These are phyloP conservation scores for Coendou prehensilis DNA, from an alignment of 2,797 vertebrate genomes.

Conservation along the genomic window DNA sequence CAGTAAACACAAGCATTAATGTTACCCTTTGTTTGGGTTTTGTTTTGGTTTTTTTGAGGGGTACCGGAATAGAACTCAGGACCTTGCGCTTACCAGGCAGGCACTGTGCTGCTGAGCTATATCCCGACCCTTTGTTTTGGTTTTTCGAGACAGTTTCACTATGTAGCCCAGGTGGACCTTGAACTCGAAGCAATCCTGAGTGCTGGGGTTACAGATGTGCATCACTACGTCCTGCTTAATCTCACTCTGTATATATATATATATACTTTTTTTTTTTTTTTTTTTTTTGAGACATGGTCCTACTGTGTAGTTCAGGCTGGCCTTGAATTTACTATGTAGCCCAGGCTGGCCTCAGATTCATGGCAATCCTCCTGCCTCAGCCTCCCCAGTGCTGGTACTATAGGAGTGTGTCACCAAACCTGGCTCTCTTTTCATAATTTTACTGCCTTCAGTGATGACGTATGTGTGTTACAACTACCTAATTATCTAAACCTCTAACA, in stretches of 20 bases:
- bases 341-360: background rate
- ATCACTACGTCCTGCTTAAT: background rate
- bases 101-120: too few relatives aligned
- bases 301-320: background rate
- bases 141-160: background rate
- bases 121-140: background rate
- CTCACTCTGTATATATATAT: background rate
- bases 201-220: background rate
- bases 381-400: background rate
- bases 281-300: background rate
- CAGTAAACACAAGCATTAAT: conserved; percentile 34
- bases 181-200: background rate
- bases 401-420: background rate
- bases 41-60: too few relatives aligned
- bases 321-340: background rate
- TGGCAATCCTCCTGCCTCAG: background rate
- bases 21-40: background rate
- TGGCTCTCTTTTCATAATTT: background rate
- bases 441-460: background rate
- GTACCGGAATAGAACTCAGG: too few relatives aligned
- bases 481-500: background rate
- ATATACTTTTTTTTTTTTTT: too few relatives aligned
- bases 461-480: background rate
- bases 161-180: background rate
- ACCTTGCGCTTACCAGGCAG: too few relatives aligned